These are phyloP conservation scores for Sialis lutaria DNA, from an alignment of 2,888 invertebrate species.

Conservation along the genomic window DNA sequence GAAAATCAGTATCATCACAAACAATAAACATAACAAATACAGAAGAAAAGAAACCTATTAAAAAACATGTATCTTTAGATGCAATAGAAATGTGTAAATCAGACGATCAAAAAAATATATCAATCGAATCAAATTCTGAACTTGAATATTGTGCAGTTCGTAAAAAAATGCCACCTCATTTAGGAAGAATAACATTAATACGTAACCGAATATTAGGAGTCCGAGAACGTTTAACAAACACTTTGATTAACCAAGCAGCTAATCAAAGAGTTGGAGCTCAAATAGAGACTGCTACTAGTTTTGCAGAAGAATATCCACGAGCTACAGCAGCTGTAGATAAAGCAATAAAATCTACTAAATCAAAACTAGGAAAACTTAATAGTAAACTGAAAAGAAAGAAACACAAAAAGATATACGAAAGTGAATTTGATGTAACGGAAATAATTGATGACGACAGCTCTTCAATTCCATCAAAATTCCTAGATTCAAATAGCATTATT, in stretches of 20 bases:
- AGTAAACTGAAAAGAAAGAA: constrained; percentile 20
- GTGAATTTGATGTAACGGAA: neutral
- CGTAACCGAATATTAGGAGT: constrained; percentile 20
- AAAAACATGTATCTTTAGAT: neutral
- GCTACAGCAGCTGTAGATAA: constrained; percentile 19
- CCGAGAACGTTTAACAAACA: constrained; percentile 20
- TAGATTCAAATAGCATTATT: neutral
- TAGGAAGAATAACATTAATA: constrained; percentile 16
- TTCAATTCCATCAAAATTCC: neutral
- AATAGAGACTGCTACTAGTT: constrained; percentile 8
- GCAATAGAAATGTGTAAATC: neutral
- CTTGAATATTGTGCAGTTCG: constrained; percentile 18
- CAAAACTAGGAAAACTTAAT: constrained; percentile 21
- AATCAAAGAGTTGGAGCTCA: constrained; percentile 22
- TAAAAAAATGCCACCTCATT: constrained; percentile 16
- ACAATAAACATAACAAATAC: neutral
- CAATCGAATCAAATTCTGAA: constrained; percentile 7
- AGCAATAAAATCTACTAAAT: constrained; percentile 23
- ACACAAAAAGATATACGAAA: neutral
- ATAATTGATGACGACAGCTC: neutral
- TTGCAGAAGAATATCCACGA: constrained; percentile 19
- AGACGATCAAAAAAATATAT: neutral
- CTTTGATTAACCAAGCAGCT: constrained; percentile 21
- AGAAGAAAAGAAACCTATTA: neutral
- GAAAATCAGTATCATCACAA: neutral